phyloP scores from a whole-genome alignment of 53 echinoderm and acorn worm genomes.

The Patiria pectinifera region DNA sequence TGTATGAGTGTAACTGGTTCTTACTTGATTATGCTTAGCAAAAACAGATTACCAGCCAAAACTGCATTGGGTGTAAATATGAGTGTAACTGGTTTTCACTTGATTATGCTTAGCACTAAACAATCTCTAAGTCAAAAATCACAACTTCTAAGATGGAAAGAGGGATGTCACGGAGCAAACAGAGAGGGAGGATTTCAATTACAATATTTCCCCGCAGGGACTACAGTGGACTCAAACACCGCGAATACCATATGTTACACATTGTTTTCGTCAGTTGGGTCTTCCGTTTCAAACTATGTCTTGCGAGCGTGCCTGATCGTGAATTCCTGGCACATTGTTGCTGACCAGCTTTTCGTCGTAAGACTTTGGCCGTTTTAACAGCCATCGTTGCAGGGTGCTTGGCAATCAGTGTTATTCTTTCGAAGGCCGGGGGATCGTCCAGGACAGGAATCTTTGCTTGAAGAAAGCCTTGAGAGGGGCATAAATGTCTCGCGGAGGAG shows the following conservation, averaged over 20 bases:
- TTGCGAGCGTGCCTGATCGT: neutral
- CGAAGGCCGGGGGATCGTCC: constrained; percentile 4
- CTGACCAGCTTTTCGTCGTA: neutral
- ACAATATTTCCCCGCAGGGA: neutral
- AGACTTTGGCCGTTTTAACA: neutral
- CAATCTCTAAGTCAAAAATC: neutral
- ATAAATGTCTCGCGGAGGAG: constrained; percentile 27
- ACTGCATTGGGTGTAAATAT: no score
- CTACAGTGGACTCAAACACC: neutral
- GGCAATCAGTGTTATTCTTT: constrained; percentile 6
- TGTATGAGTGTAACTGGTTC: no score
- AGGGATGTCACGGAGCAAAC: constrained; percentile 1
- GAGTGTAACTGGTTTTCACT: no score
- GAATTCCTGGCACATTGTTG: neutral
- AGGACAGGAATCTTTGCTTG: neutral
- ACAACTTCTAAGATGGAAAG: neutral
- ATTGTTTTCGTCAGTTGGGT: neutral
- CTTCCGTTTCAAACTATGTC: neutral
- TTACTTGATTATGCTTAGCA: no score
- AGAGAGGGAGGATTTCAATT: neutral
- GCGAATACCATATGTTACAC: constrained; percentile 1
- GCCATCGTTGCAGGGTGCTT: constrained; percentile 18
- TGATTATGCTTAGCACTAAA: no score
- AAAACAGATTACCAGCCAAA: no score
- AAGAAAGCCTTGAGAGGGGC: constrained; percentile 22